Evolutionary conservation across 1,140 invertebrate genomes (phyloP), one percentile per base, ranked within the genome.

Genomic region (Tetramorium simillimum): DNA sequence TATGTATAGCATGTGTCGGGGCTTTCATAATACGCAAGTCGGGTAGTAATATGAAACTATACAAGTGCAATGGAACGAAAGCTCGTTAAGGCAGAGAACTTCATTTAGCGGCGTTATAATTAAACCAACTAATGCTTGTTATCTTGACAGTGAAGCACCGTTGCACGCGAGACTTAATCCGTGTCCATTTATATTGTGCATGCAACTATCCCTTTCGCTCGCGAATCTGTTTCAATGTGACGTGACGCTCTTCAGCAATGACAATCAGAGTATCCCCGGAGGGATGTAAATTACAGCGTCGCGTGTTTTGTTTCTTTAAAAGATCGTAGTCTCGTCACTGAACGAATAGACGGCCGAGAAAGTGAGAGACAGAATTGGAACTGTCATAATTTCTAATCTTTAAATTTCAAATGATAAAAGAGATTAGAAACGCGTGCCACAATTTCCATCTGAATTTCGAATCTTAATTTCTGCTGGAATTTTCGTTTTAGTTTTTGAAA

Each of bases 101-200:
- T 82, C 51, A 82, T 82, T 82, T 82, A 73, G 37, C 28, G 18
- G 37, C 67, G 67, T 46, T 73, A 82, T 82, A 82, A 73, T 82
- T 82, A 82, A 82, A 73, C 40, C 67, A 72, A 56, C 51, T 73
- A 82, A 82, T 82, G 67, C 80, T 73, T 72, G 65, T 72, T 82
- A 82, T 72, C 80, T 82, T 82, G 80, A 82, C 67, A 72, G 67
- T 46, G 67, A 82, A 73, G 24, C 67, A 73, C 21, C 51, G 24
- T 72, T 72, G 33, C 21, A 46, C 6, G 80, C 51, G n/a, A 82
- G 80, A 82, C 40, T 82, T 82, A 82, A 82, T 73, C 24, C 67
- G 12, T 21, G 80, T 73, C 73, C 80, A 73, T 73, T 82, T 70
- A 82, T 82, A 72, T 53, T 12, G 21, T 24, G 62, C 77, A 51